Base-by-base conservation (phyloP, 2,888 invertebrate genomes). In the Ectemnius continuus region DNA sequence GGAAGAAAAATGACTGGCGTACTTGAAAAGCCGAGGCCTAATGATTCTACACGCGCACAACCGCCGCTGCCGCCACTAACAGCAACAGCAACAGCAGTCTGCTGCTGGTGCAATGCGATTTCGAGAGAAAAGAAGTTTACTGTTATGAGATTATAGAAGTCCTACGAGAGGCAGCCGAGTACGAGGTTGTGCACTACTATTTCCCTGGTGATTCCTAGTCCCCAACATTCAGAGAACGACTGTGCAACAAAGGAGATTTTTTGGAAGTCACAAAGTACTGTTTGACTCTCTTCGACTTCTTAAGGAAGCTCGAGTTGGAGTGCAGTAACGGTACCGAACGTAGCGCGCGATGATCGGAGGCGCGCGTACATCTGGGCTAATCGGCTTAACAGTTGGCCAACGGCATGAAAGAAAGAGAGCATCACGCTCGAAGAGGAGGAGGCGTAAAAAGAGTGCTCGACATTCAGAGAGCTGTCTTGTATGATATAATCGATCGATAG, bases 291-390 rank as follows among this genome's bases (percentile, higher is more conserved):
- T 23, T 23, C 23, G 23, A 23, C 23, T 23, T 23, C 23, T 23
- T 23, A 23, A 23, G 23, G 3, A 23, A 23, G 3, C 3, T 23
- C 3, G 2, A 23, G 23, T 2, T 2, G 11, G 57, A 18, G 58
- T 67, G 73, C 73, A 73, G 68, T 75, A 79, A 72, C 66, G 68
- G 73, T 70, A 73, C 71, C 63, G 62, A 65, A 65, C 63, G 64
- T 26, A 67, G 65, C 65, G 61, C 18, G 56, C 70, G 68, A 76
- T 70, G 64, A 67, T 70, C 61, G 61, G 20, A 58, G 23, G 23
- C 57, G 28, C 11, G 59, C 61, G 57, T 65, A 76, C 70, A 78
- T 76, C 82, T 80, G 80, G 81, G 83, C 82, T 84, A 83, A 84
- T 82, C 79, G 78, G 79, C 79, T 84, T 77, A 78, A 76, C 75